Evolutionary conservation across 1,140 invertebrate species (phyloP).

Genomic region (Calephelis virginiensis): DNA sequence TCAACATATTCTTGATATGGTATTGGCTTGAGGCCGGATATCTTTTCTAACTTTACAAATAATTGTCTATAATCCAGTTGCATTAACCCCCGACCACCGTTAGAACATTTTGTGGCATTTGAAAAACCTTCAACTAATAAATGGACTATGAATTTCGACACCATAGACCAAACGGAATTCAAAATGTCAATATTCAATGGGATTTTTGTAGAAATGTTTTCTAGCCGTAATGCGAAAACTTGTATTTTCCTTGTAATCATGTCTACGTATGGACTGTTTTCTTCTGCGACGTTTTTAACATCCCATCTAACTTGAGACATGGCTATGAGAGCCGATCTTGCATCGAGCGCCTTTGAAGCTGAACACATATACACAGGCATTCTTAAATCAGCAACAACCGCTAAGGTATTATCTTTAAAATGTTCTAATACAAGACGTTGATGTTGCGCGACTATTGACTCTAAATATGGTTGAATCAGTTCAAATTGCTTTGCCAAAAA

Average conservation of each 20-base stretch:
- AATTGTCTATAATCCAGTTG: conserved; percentile 98
- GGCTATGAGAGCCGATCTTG: conserved; percentile 86
- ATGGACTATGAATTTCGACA: conserved; percentile 89
- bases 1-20: conserved; percentile 95
- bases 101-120: conserved; percentile 95
- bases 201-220: conserved; percentile 83
- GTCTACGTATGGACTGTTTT: conserved; percentile 95
- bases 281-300: conserved; percentile 95
- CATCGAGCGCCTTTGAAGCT: conserved; percentile 88
- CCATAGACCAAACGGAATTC: conserved; percentile 90
- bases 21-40: conserved; percentile 89
- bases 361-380: conserved; percentile 92
- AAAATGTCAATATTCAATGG: conserved; percentile 85
- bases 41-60: conserved; percentile 92
- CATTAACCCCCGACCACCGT: conserved; percentile 97
- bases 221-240: conserved; percentile 87
- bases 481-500: conserved; percentile 94
- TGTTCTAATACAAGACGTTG: conserved; percentile 85
- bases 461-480: conserved; percentile 89
- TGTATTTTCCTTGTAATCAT: conserved; percentile 87
- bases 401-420: conserved; percentile 88
- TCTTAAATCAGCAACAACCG: conserved; percentile 85
- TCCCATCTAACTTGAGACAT: conserved; percentile 98
- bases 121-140: conserved; percentile 96
- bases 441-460: conserved; percentile 82